Evolutionary conservation across 37 sponge, comb jelly and placozoan genomes (phyloP).

Genomic region (Petrosia ficiformis): DNA sequence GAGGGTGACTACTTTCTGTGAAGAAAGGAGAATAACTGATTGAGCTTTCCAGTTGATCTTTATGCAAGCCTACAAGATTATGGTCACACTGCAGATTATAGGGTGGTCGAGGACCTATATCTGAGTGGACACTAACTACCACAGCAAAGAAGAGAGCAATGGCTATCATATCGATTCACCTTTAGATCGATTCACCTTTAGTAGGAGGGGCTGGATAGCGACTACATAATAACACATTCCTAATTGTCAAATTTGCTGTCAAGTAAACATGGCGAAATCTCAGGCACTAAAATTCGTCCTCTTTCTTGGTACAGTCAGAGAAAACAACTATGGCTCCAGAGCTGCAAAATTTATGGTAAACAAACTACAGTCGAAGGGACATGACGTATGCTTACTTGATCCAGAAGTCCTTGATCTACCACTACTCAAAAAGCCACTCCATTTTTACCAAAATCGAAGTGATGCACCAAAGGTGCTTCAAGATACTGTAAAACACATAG

Average conservation of each 20-base stretch:
- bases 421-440: constrained; percentile 71
- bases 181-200: too few relatives aligned
- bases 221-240: too few relatives aligned
- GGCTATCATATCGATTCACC: background rate
- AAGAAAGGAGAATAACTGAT: constrained; percentile 9
- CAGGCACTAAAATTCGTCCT: constrained; percentile 73
- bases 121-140: background rate
- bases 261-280: too few relatives aligned
- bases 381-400: constrained; percentile 67
- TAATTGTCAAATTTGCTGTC: too few relatives aligned
- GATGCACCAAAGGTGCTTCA: constrained; percentile 62
- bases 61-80: constrained; percentile 13
- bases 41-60: background rate
- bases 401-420: constrained; percentile 77
- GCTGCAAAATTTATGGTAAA: constrained; percentile 69
- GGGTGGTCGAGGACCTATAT: constrained; percentile 22
- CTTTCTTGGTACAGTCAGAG: constrained; percentile 77
- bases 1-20: constrained; percentile 41
- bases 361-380: constrained; percentile 56
- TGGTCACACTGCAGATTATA: constrained; percentile 26
- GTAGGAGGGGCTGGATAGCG: too few relatives aligned
- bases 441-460: constrained; percentile 53
- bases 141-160: background rate
- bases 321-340: constrained; percentile 64
- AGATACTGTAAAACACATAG: constrained; percentile 61